Percentiles rank a stretch among this genome's conserved stretches.
Evolutionary conservation across 2,113 vertebrate genomes (phyloP).

Genomic region (Edolisoma coerulescens): DNA sequence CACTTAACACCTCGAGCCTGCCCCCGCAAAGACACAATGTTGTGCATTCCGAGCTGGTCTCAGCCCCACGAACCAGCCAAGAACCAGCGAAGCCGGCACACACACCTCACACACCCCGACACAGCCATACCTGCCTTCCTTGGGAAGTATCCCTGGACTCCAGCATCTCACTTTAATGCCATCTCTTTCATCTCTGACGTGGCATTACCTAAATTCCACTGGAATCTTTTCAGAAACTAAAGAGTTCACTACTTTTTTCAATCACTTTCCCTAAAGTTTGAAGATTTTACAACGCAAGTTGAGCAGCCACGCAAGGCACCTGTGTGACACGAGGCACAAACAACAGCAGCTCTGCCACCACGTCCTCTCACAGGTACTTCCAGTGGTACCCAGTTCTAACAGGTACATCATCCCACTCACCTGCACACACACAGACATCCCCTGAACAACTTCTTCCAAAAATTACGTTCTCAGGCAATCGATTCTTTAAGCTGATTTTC

Average conservation of each 20-base stretch:
- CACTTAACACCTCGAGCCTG: neutral
- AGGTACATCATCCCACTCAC: neutral
- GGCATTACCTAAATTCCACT: neutral
- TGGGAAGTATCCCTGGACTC: neutral
- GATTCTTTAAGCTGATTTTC: neutral
- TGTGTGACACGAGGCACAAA: neutral
- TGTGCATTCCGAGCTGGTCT: neutral
- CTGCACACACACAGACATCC: rapidly evolving
- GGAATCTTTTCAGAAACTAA: neutral
- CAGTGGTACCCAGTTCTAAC: neutral
- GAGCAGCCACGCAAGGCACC: neutral
- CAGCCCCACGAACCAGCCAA: neutral
- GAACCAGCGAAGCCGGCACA: neutral
- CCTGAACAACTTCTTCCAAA: neutral
- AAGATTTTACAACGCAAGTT: neutral
- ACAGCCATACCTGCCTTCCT: rapidly evolving
- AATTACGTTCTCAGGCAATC: neutral
- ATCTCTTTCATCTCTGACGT: neutral
- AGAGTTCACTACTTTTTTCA: neutral
- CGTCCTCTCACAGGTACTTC: neutral
- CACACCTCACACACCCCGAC: rapidly evolving
- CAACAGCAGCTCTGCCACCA: neutral
- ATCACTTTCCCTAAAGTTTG: neutral
- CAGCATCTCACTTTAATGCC: rapidly evolving
- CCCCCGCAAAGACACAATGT: rapidly evolving